Evolutionary conservation across 1,140 invertebrate species (phyloP).

Genomic region (Wasmannia auropunctata): DNA sequence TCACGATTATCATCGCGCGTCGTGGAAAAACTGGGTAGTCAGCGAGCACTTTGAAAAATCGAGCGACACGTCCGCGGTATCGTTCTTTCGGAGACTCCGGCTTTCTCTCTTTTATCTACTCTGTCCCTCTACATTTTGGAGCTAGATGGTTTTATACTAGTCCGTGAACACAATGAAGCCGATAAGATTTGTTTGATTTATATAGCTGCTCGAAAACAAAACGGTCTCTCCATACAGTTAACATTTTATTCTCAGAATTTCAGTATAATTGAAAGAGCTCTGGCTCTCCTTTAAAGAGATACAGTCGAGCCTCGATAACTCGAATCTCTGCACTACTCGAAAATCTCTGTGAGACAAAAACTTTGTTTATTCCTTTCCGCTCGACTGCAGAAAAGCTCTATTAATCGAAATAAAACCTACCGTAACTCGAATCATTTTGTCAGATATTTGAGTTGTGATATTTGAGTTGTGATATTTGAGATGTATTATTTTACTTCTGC

Average conservation of each 20-base stretch:
- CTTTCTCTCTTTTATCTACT: background rate
- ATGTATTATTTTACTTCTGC: no score
- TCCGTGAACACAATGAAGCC: background rate
- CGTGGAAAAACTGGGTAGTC: conserved; percentile 26
- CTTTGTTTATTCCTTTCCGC: no score
- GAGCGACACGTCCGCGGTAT: background rate
- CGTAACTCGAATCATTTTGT: no score
- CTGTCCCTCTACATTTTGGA: background rate
- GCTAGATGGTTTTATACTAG: background rate
- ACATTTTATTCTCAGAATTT: background rate
- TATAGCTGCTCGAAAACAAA: background rate
- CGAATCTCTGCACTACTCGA: no score
- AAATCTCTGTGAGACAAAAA: no score
- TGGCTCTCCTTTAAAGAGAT: background rate
- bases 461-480: no score
- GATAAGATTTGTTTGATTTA: background rate
- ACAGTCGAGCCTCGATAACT: no score
- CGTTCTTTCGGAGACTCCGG: background rate
- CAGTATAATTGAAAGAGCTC: background rate
- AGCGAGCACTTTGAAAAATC: conserved; percentile 27
- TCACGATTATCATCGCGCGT: conserved; percentile 38
- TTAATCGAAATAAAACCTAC: no score
- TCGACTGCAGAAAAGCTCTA: no score
- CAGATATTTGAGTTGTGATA: no score
- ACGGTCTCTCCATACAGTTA: background rate